Percentiles rank a stretch among this genome's conserved stretches.
Conservation (phyloP, 2,113 vertebrate genomes). For the Daubentonia madagascariensis region DNA sequence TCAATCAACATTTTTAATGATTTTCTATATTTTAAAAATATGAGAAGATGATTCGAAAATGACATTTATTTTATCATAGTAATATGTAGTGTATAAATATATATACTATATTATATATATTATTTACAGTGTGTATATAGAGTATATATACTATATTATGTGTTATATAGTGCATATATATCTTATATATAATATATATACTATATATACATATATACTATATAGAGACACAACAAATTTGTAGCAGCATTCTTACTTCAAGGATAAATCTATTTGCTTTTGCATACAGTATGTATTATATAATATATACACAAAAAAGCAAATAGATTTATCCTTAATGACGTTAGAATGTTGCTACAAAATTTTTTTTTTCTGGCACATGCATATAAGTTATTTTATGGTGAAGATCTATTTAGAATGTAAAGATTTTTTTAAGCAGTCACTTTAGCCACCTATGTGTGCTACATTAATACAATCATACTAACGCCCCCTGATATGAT, state of each 20-base stretch:
- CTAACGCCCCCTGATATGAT: too few species aligned
- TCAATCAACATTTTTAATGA: neutral
- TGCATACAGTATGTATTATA: neutral
- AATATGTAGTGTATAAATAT: neutral
- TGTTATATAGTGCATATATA: neutral
- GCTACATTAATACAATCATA: too few species aligned
- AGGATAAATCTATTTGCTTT: too few species aligned
- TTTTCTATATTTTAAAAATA: neutral
- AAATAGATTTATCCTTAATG: too few species aligned
- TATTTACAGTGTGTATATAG: neutral
- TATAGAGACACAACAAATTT: neutral
- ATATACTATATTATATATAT: neutral
- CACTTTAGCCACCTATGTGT: too few species aligned
- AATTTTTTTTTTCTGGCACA: too few species aligned
- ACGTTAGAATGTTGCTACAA: too few species aligned
- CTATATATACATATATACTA: neutral
- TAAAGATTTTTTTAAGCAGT: too few species aligned
- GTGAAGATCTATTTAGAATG: too few species aligned
- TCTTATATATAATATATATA: too few species aligned
- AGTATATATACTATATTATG: neutral
- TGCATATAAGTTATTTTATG: too few species aligned
- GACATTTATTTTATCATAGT: neutral
- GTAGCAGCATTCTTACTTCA: too few species aligned
- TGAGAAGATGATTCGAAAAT: neutral
- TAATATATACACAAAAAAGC: neutral